Evolutionary conservation across 2,797 vertebrate genomes (phyloP).

Genomic region (Spinus pinus): DNA sequence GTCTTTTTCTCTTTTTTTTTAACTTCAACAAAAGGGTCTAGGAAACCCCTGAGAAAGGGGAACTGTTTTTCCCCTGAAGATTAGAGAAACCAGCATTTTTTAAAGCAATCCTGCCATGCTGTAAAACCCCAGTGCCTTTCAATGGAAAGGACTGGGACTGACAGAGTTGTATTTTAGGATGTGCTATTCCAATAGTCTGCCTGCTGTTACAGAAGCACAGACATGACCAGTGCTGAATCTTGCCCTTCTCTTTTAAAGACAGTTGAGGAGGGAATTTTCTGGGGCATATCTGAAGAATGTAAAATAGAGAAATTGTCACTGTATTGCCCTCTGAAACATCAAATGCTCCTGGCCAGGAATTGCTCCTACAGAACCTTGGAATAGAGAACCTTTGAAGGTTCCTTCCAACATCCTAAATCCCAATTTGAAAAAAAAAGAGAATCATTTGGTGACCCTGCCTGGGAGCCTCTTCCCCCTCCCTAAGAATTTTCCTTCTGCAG

Average conservation of each 20-base stretch:
- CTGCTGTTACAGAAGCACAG: not conserved
- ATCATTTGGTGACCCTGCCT: not conserved
- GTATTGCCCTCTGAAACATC: not conserved
- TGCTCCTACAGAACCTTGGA: not conserved
- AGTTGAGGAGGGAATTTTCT: not conserved
- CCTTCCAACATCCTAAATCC: not conserved
- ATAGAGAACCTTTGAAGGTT: not conserved
- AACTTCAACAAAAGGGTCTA: not conserved
- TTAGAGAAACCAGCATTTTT: conserved; percentile 13
- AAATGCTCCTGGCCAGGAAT: not conserved
- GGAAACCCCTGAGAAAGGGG: not conserved
- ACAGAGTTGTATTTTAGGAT: not conserved
- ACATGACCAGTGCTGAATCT: not conserved
- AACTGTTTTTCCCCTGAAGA: not conserved
- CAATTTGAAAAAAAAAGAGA: not conserved
- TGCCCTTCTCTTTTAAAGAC: not conserved
- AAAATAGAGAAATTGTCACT: not conserved
- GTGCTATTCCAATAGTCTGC: not conserved
- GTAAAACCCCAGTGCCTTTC: not conserved
- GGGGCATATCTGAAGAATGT: not conserved
- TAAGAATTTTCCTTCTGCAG: not conserved
- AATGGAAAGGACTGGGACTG: not conserved
- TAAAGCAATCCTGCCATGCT: not conserved
- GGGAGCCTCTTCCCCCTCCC: not conserved
- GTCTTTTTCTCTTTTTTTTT: not conserved